phyloP scores from a whole-genome alignment of 2,797 vertebrate species.

The Xiphorhynchus erythropygius region DNA sequence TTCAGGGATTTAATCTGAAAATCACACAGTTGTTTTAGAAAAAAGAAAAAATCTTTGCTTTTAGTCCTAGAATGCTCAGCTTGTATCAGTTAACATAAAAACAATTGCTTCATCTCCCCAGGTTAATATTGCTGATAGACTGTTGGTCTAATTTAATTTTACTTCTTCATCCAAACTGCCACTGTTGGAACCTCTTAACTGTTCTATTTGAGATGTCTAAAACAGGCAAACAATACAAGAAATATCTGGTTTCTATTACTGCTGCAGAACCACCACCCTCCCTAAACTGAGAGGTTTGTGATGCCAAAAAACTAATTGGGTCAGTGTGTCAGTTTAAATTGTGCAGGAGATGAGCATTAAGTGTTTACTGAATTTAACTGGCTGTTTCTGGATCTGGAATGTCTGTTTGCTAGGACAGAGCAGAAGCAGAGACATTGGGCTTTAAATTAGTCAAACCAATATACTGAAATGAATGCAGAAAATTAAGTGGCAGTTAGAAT shows the following conservation, averaged over 20 bases:
- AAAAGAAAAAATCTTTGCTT: neutral
- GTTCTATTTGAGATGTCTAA: neutral
- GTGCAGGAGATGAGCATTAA: neutral
- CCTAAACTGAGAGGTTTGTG: neutral
- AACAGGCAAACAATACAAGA: neutral
- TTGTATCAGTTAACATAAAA: neutral
- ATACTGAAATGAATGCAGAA: neutral
- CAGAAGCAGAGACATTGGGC: neutral
- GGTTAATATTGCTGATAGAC: neutral
- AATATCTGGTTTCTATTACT: slow-evolving; percentile 7
- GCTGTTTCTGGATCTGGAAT: slow-evolving; percentile 3
- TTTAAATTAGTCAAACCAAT: slow-evolving; percentile 3
- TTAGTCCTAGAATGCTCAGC: neutral
- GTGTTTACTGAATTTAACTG: slow-evolving; percentile 29
- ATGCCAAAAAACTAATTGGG: slow-evolving; percentile 29
- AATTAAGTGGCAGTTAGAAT: slow-evolving; percentile 21
- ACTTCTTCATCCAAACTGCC: neutral
- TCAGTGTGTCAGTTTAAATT: slow-evolving; percentile 19
- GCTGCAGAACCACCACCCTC: neutral
- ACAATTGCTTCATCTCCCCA: neutral
- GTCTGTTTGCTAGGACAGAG: neutral
- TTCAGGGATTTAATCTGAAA: neutral
- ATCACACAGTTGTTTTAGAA: neutral
- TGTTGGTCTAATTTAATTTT: neutral
- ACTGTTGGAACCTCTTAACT: neutral